A percentile compares a stretch with the other conserved stretches of the same genome.
Conservation (phyloP, 2,888 invertebrate species). For the Onthophagus sagittarius region DNA sequence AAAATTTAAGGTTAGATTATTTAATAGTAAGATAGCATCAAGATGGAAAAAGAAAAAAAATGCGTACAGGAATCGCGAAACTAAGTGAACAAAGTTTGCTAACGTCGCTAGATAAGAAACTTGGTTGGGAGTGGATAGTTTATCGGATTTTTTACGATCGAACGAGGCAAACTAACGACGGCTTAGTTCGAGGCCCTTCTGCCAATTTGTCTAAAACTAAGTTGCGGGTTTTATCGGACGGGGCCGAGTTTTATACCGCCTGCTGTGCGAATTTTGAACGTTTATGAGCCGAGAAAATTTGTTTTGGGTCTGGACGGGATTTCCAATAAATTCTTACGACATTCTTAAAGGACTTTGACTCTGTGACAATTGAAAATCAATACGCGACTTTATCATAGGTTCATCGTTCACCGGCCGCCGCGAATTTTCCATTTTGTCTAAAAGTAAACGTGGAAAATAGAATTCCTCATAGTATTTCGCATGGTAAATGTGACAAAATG, state of each 20-base stretch:
- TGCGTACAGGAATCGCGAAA: background rate
- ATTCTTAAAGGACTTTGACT: background rate
- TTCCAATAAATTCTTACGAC: constrained; percentile 18
- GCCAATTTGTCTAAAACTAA: constrained; percentile 23
- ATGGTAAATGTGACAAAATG: background rate
- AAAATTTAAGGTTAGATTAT: too few species aligned
- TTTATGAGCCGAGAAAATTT: constrained; percentile 17
- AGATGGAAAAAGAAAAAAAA: background rate
- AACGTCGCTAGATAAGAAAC: constrained; percentile 18
- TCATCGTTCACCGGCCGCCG: background rate
- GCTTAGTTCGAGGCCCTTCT: constrained; percentile 15
- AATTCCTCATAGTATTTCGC: background rate
- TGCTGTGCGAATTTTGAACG: constrained; percentile 17
- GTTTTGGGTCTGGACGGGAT: background rate
- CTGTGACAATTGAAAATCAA: constrained; percentile 10
- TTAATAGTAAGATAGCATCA: background rate
- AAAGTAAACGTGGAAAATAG: background rate
- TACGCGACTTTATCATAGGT: background rate
- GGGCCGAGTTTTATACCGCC: constrained; percentile 17
- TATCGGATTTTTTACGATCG: constrained; percentile 22
- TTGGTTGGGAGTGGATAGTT: constrained; percentile 19
- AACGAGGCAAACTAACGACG: constrained; percentile 17
- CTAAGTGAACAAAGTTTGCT: constrained; percentile 2
- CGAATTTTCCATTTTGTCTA: background rate
- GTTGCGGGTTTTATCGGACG: constrained; percentile 19